Base-by-base conservation (phyloP, 2,797 vertebrate species). In the Pseudocheirus occidentalis region DNA sequence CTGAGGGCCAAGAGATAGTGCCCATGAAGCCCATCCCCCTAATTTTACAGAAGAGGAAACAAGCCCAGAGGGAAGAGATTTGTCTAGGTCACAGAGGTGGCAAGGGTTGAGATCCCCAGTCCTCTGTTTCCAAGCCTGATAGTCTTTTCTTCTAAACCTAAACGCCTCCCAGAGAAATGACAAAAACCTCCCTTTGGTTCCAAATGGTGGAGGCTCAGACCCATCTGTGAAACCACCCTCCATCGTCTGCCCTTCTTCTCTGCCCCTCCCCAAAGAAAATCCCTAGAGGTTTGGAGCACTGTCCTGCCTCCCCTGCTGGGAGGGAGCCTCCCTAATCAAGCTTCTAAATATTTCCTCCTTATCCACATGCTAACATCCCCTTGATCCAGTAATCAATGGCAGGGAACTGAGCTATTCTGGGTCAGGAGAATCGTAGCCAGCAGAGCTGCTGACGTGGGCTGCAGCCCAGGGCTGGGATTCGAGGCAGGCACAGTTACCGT, bases 261-360 rank as follows among this genome's bases (percentile, higher is more conserved):
- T 58, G 57, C 27, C 57, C 28, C 57, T 5, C 7, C 56, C 56
- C 29, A 13, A 62, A 62, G 59, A 62, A 16, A n/a, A 34, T 66
- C 13, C 34, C 14, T 16, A 16, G 34, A 6, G 16, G 14, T 18
- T 66, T 34, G 0, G 2, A 34, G 31, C 59, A 31, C 2, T 13
- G 31, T 66, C 62, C 59, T 66, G 59, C 34, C 31, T 66, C 31
- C 59, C 58, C 59, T n/a, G 31, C 31, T 5, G 13, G 59, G 59
- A 66, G 59, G 58, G 31, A 62, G 58, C 28, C 12, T 34, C 52
- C 55, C 94, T 95, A 94, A 92, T 94, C 95, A 96, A 96, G 52
- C 93, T 90, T 97, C 96, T 94, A 96, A 98, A 95, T 97, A 97
- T 96, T 97, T 97, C 96, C 97, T 92, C 34, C 34, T n/a, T 14